phyloP scores from a whole-genome alignment of 1,140 invertebrate species.

The Drosophila funebris region DNA sequence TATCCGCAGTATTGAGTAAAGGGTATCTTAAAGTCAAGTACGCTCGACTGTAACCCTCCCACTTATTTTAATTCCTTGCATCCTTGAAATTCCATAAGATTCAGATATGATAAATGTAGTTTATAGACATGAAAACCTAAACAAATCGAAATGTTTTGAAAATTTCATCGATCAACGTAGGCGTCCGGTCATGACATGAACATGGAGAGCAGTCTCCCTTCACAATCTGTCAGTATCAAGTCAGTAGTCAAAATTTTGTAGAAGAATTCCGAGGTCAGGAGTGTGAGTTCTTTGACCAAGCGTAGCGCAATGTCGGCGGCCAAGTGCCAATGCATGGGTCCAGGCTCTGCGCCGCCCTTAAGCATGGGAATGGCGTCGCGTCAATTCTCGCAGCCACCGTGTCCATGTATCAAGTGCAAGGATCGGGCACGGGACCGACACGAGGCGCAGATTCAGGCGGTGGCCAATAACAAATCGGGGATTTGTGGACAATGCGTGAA shows the following conservation, averaged over 20 bases:
- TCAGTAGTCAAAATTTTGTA: constrained; percentile 15
- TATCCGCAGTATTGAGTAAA: no score
- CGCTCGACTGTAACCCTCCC: no score
- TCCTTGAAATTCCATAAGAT: no score
- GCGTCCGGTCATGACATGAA: not conserved
- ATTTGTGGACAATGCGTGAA: constrained; percentile 6
- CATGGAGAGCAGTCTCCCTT: not conserved
- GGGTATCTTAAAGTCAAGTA: no score
- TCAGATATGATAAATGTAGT: no score
- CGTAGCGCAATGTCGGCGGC: constrained; percentile 9
- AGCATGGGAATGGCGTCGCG: constrained; percentile 9
- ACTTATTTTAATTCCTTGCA: no score
- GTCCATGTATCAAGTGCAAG: constrained; percentile 40
- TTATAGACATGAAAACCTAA: no score
- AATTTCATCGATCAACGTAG: constrained; percentile 1
- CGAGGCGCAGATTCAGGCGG: not conserved
- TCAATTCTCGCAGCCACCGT: not conserved
- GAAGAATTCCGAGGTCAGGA: not conserved
- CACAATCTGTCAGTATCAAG: not conserved
- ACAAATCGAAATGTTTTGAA: no score
- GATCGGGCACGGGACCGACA: not conserved
- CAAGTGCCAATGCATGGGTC: constrained; percentile 2
- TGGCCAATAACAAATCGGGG: not conserved
- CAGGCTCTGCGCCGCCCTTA: not conserved
- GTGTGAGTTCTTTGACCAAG: not conserved